Evolutionary conservation across 2,888 invertebrate genomes (phyloP).

Genomic region (Cryptocheilus praepositus): DNA sequence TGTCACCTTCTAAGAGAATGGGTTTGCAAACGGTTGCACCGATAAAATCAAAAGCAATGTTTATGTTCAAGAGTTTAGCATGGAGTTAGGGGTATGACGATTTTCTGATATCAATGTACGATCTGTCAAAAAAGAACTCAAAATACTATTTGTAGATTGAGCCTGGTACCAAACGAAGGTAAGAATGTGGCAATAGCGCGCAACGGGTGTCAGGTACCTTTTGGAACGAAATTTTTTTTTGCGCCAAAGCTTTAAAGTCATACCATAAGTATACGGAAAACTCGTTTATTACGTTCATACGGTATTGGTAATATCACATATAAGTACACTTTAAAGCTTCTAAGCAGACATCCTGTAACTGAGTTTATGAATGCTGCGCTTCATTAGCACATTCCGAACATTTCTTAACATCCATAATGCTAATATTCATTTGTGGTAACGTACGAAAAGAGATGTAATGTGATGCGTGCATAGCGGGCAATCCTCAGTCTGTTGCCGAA

Average conservation of each 20-base stretch:
- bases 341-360: slow-evolving; percentile 40
- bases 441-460: slow-evolving; percentile 33
- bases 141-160: too few species aligned
- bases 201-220: slow-evolving; percentile 53
- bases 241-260: slow-evolving; percentile 47
- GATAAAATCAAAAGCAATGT: too few species aligned
- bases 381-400: slow-evolving; percentile 43
- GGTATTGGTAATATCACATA: slow-evolving; percentile 54
- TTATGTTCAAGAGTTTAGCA: too few species aligned
- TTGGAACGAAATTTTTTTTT: slow-evolving; percentile 42
- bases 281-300: slow-evolving; percentile 39
- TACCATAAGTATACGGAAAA: slow-evolving; percentile 36
- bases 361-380: slow-evolving; percentile 39
- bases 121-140: too few species aligned
- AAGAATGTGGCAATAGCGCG: slow-evolving; percentile 39
- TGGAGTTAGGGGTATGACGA: too few species aligned
- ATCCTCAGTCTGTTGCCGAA: slow-evolving; percentile 27
- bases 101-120: too few species aligned
- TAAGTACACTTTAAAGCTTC: slow-evolving; percentile 55
- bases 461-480: slow-evolving; percentile 43
- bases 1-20: too few species aligned
- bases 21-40: too few species aligned
- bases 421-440: slow-evolving; percentile 56
- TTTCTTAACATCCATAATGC: slow-evolving; percentile 52
- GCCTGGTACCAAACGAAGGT: slow-evolving; percentile 32